Conservation (phyloP, 2,797 vertebrate species). For the Tympanoctomys barrerae region DNA sequence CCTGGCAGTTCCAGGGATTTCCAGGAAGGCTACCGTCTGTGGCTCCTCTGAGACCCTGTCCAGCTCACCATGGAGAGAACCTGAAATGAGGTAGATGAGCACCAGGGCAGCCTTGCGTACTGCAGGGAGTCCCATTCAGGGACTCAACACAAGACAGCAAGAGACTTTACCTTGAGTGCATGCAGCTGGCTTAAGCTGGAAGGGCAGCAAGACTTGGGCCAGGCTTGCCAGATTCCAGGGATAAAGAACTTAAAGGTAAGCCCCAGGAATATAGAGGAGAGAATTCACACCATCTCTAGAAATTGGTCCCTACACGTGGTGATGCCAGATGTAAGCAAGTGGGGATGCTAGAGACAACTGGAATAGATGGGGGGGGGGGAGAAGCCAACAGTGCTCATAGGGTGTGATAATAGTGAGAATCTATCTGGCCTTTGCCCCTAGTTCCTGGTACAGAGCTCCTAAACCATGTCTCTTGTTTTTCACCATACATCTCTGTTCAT, state of each 20-base stretch:
- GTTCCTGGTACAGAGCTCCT: background rate
- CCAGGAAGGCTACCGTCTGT: background rate
- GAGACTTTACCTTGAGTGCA: background rate
- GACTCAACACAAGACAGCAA: background rate
- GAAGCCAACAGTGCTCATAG: background rate
- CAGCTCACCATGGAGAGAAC: background rate
- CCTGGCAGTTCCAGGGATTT: too few species aligned
- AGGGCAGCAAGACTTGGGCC: background rate
- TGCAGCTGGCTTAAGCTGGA: background rate
- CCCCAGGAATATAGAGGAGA: background rate
- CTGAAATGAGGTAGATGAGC: background rate
- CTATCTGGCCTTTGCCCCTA: background rate
- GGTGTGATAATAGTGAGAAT: too few species aligned
- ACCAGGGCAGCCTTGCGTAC: background rate
- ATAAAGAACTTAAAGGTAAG: background rate
- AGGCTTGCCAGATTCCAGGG: background rate
- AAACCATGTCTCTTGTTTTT: background rate
- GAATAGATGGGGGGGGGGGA: background rate
- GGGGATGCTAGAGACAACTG: background rate
- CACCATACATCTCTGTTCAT: background rate
- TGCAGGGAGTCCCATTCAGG: too few species aligned
- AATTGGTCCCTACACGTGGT: background rate
- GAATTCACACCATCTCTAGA: background rate
- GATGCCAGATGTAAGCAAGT: background rate
- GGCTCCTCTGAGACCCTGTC: background rate